These are phyloP conservation scores for Poeciliopsis occidentalis DNA, from an alignment of 2,113 vertebrate species.

Conservation along the genomic window DNA sequence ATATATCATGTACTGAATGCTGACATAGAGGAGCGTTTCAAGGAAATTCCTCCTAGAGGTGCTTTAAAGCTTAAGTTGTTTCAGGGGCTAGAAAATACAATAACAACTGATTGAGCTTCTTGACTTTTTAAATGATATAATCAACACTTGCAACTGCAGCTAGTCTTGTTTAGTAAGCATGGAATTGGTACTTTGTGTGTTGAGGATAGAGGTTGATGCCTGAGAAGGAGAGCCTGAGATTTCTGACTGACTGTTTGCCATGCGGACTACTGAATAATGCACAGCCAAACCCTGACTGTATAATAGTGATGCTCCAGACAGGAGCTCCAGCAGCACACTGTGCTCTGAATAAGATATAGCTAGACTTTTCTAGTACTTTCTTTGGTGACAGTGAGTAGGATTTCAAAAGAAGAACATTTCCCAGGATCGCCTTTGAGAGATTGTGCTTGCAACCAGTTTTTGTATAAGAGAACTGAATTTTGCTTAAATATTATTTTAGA, in stretches of 20 bases:
- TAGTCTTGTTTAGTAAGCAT: conserved; percentile 57
- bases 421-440: conserved; percentile 42
- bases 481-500: background rate
- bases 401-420: conserved; percentile 51
- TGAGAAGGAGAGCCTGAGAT: conserved; percentile 43
- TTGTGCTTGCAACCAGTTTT: conserved; percentile 37
- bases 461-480: background rate
- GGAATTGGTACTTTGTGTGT: conserved; percentile 47
- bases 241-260: conserved; percentile 51
- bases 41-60: conserved; percentile 9
- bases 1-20: background rate
- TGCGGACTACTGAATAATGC: conserved; percentile 70
- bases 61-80: conserved; percentile 10
- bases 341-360: conserved; percentile 64
- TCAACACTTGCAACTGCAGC: conserved; percentile 50
- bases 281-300: conserved; percentile 45
- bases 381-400: conserved; percentile 23
- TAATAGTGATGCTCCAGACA: conserved; percentile 33
- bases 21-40: background rate
- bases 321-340: conserved; percentile 42
- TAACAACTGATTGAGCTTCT: background rate
- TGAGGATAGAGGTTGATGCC: conserved; percentile 29
- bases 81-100: background rate
- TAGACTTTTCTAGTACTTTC: conserved; percentile 12
- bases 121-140: conserved; percentile 24